A percentile compares a stretch with the other conserved stretches of the same genome.
These are phyloP conservation scores for honey bee (Apis mellifera) DNA, from an alignment of 1,140 invertebrate genomes.

Conservation along the genomic window Amel_HAv3.1 CM009931.2:4799001-4799500, in stretches of 20 bases:
- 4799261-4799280: conserved; percentile 62
- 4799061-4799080: conserved; percentile 81
- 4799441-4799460: too few relatives aligned
- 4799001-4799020: conserved; percentile 74
- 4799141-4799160: background rate
- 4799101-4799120: conserved; percentile 26
- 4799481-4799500: too few relatives aligned
- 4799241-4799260: conserved; percentile 65
- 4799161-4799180: background rate
- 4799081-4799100: conserved; percentile 75
- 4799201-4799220: conserved; percentile 61
- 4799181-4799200: conserved; percentile 9
- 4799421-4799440: too few relatives aligned
- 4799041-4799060: conserved; percentile 82
- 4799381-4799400: background rate
- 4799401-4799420: background rate
- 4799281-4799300: conserved; percentile 69
- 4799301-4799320: conserved; percentile 44
- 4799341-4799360: conserved; percentile 54
- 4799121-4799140: conserved; percentile 54
- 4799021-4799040: conserved; percentile 81
- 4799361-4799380: background rate
- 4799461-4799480: too few relatives aligned
- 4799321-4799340: conserved; percentile 60
- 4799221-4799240: conserved; percentile 60